phyloP scores from a whole-genome alignment of 2,113 vertebrate genomes.

The Aspiorhynchus laticeps region DNA sequence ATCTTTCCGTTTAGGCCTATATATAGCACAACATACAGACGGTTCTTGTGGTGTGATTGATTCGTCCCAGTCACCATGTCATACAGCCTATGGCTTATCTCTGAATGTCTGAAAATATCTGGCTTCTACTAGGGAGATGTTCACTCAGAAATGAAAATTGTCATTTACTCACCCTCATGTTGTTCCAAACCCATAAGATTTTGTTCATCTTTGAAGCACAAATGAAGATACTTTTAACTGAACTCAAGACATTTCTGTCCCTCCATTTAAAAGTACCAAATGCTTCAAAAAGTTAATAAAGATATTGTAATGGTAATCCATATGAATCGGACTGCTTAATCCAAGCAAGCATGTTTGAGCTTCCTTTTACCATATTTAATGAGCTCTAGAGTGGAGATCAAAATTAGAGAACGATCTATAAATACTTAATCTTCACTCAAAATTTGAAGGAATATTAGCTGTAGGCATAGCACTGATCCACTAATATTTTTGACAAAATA shows the following conservation, averaged over 20 bases:
- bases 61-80: background rate
- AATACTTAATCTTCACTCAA: too few relatives aligned
- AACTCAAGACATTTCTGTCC: background rate
- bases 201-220: background rate
- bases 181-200: background rate
- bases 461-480: too few relatives aligned
- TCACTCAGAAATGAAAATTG: background rate
- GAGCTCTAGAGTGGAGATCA: too few relatives aligned
- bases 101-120: background rate
- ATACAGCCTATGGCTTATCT: background rate
- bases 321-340: background rate
- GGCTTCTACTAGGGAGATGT: background rate
- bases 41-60: constrained; percentile 4
- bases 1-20: constrained; percentile 24
- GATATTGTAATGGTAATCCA: background rate
- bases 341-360: background rate
- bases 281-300: background rate
- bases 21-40: constrained; percentile 11
- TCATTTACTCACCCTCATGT: background rate
- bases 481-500: too few relatives aligned
- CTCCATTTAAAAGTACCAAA: background rate
- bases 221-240: background rate
- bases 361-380: background rate
- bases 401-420: too few relatives aligned
- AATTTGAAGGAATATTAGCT: too few relatives aligned